These are phyloP conservation scores for Drosophila atripex DNA, from an alignment of 2,888 invertebrate genomes.

Conservation along the genomic window DNA sequence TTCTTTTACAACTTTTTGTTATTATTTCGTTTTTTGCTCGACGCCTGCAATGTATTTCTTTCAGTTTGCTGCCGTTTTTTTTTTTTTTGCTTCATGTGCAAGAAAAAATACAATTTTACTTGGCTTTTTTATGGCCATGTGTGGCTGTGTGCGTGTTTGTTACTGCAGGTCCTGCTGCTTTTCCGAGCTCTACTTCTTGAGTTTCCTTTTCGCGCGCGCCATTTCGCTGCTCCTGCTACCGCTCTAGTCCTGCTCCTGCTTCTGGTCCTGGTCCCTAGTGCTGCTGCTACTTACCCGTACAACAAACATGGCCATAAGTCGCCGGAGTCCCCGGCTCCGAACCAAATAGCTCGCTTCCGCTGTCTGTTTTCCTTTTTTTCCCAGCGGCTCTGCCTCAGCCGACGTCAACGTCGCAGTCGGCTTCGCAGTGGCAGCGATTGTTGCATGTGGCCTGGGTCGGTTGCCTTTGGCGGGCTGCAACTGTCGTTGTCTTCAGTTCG, in stretches of 20 bases:
- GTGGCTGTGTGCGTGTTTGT: constrained; percentile 37
- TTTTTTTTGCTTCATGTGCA: constrained; percentile 74
- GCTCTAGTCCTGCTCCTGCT: constrained; percentile 23
- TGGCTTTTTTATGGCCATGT: constrained; percentile 59
- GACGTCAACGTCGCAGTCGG: constrained; percentile 30
- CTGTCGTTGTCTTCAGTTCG: constrained; percentile 74
- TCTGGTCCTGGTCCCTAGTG: constrained; percentile 44
- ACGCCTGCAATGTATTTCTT: constrained; percentile 73
- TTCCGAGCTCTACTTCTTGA: constrained; percentile 64
- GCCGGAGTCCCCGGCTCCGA: constrained; percentile 42
- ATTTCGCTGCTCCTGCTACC: constrained; percentile 52
- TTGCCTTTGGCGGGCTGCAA: constrained; percentile 72
- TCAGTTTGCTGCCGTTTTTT: constrained; percentile 63
- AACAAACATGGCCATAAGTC: constrained; percentile 73
- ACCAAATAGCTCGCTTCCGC: constrained; percentile 43
- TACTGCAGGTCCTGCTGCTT: constrained; percentile 35
- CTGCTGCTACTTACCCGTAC: constrained; percentile 50
- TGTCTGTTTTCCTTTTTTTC: constrained; percentile 42
- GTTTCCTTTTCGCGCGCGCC: constrained; percentile 74
- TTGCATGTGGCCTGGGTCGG: constrained; percentile 65
- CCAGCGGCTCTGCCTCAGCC: constrained; percentile 36
- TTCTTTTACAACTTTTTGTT: constrained; percentile 79
- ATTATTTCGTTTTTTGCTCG: constrained; percentile 76
- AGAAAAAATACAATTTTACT: constrained; percentile 62
- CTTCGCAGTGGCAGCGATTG: constrained; percentile 56